Conservation (phyloP, 2,797 vertebrate genomes). For the Mormyrops boulengeri region DNA sequence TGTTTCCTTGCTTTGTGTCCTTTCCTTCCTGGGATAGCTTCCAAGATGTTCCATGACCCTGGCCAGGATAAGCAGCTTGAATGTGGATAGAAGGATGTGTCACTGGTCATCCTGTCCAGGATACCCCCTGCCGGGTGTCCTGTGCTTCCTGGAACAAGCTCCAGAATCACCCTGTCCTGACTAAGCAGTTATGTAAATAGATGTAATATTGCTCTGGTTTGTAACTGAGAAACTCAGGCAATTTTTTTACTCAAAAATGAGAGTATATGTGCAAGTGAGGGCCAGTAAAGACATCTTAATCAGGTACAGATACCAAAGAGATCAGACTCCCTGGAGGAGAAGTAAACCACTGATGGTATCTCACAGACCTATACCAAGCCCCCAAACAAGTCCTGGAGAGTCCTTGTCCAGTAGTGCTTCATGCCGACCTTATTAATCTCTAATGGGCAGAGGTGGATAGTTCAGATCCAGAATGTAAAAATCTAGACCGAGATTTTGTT, state of each 20-base stretch:
- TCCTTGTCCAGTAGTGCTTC: neutral
- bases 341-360: neutral
- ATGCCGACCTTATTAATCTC: neutral
- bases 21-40: neutral
- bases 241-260: neutral
- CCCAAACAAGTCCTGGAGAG: neutral
- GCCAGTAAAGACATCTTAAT: neutral
- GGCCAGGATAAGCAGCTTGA: neutral
- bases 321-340: neutral
- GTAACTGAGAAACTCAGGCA: neutral
- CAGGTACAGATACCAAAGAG: neutral
- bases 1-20: neutral
- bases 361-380: neutral
- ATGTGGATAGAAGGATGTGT: neutral
- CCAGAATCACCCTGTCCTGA: neutral
- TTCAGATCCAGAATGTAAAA: neutral
- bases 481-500: neutral
- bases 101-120: neutral
- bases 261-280: neutral
- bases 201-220: neutral
- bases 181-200: neutral
- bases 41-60: neutral
- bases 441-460: neutral
- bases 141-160: neutral
- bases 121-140: neutral